These are phyloP conservation scores for Limnephilus marmoratus DNA, from an alignment of 2,888 invertebrate genomes.

Conservation along the genomic window DNA sequence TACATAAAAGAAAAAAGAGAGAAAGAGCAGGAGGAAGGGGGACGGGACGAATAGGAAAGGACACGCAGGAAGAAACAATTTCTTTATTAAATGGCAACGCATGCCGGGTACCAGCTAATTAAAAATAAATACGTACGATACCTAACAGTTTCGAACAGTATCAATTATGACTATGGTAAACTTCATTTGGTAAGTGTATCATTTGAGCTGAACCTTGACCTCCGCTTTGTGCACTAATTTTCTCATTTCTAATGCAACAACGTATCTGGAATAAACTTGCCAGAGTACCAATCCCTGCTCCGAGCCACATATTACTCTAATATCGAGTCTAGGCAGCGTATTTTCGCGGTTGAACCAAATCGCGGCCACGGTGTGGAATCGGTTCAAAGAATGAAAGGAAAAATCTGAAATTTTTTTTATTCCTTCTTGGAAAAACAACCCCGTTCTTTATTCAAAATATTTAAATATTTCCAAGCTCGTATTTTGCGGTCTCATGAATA, in stretches of 20 bases:
- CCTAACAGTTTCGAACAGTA: neutral
- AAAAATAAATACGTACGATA: neutral
- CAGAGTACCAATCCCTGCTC: neutral
- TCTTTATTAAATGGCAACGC: too few species aligned
- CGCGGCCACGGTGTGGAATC: neutral
- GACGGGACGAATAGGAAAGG: too few species aligned
- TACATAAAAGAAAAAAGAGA: too few species aligned
- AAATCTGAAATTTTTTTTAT: neutral
- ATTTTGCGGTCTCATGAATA: too few species aligned
- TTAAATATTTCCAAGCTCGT: too few species aligned
- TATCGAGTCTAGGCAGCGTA: neutral
- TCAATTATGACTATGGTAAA: too few species aligned
- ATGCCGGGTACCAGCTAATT: too few species aligned
- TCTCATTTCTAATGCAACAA: neutral
- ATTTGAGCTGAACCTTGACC: neutral
- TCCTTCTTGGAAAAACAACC: neutral
- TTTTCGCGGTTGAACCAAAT: neutral
- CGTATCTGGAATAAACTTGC: neutral
- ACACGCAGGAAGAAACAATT: too few species aligned
- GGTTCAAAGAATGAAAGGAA: neutral
- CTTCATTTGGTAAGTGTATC: neutral
- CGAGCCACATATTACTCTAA: neutral
- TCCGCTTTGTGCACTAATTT: neutral
- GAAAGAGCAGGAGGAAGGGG: too few species aligned
- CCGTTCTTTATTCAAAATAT: neutral